Conservation (phyloP, 2,888 invertebrate species). For the Terebella lapidaria region DNA sequence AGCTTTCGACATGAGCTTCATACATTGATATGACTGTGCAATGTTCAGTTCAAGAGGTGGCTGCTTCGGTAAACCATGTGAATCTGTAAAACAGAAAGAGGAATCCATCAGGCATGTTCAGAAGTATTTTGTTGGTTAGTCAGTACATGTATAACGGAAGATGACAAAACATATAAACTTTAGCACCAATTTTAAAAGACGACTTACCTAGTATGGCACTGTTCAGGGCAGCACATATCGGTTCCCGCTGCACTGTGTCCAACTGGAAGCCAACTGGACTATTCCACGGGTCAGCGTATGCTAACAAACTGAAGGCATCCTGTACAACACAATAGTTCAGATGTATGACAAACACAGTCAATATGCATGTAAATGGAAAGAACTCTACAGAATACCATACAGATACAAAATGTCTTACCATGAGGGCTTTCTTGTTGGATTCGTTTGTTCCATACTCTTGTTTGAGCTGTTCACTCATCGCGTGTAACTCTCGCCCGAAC, state of each 20-base stretch:
- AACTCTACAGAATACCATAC: too few species aligned
- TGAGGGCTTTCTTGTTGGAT: constrained; percentile 83
- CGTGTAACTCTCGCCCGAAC: constrained; percentile 88
- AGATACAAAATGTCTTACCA: too few species aligned
- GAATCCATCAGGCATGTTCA: neutral
- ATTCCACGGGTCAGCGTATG: constrained; percentile 95
- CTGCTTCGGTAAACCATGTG: constrained; percentile 80
- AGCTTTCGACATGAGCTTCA: constrained; percentile 81
- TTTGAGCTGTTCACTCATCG: constrained; percentile 79
- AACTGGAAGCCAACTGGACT: constrained; percentile 95
- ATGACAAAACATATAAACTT: too few species aligned
- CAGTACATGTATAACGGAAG: too few species aligned
- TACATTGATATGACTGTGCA: constrained; percentile 82
- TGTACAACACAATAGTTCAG: constrained; percentile 54
- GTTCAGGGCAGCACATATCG: constrained; percentile 91
- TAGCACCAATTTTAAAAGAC: too few species aligned
- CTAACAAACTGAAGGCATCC: constrained; percentile 96
- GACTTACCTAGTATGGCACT: constrained; percentile 88
- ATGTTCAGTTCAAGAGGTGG: constrained; percentile 90
- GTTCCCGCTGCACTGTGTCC: constrained; percentile 88
- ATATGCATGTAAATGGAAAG: too few species aligned
- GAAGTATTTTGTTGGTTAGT: too few species aligned
- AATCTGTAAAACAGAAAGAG: constrained; percentile 62
- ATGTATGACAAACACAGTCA: too few species aligned
- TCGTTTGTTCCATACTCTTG: constrained; percentile 77